A percentile compares a stretch with the other conserved stretches of the same genome.
phyloP scores from a whole-genome alignment of 2,113 vertebrate species.

The Aphyosemion australe region DNA sequence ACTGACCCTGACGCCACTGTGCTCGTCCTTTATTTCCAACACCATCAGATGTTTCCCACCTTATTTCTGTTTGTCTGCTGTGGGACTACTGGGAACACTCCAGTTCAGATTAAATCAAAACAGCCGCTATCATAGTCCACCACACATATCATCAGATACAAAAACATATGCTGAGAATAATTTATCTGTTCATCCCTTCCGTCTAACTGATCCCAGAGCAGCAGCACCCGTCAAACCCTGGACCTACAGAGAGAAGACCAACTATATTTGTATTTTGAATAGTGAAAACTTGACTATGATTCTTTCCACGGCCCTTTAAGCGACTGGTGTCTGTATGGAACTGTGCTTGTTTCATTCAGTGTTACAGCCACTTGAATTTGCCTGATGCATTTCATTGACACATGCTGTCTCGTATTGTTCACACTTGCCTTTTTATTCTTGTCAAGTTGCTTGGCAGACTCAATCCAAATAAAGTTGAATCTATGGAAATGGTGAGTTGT shows the following conservation, averaged over 20 bases:
- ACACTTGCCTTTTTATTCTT: constrained; percentile 68
- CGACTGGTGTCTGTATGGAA: constrained; percentile 44
- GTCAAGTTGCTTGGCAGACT: constrained; percentile 66
- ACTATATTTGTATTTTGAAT: constrained; percentile 62
- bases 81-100: constrained; percentile 22
- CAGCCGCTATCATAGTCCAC: constrained; percentile 11
- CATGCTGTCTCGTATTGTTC: constrained; percentile 59
- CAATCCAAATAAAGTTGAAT: constrained; percentile 67
- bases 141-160: not conserved
- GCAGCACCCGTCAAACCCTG: constrained; percentile 29
- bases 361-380: constrained; percentile 32
- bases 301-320: constrained; percentile 60
- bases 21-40: constrained; percentile 28
- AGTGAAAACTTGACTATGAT: constrained; percentile 2
- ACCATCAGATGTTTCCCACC: constrained; percentile 13
- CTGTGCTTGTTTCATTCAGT: constrained; percentile 44
- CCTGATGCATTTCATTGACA: constrained; percentile 58
- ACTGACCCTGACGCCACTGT: constrained; percentile 55
- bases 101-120: not conserved
- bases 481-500: constrained; percentile 22
- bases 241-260: constrained; percentile 39
- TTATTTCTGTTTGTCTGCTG: constrained; percentile 15
- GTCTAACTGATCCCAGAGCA: constrained; percentile 27
- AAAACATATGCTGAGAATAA: not conserved
- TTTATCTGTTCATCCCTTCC: constrained; percentile 20